Conservation (phyloP, 2,797 vertebrate genomes). For the Poeciliopsis turneri region DNA sequence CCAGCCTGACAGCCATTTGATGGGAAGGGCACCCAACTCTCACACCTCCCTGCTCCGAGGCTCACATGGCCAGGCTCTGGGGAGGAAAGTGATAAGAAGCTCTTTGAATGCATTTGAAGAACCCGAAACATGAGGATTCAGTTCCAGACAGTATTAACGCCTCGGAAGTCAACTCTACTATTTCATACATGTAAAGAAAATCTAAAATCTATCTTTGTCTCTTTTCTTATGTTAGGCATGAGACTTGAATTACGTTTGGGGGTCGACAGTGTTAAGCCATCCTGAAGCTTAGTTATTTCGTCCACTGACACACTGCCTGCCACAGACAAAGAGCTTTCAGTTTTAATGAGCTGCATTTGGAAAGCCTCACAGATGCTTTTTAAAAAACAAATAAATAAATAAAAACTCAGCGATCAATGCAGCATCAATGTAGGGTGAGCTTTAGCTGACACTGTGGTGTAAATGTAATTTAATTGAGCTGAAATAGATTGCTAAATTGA, state of each 20-base stretch:
- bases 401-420: constrained; percentile 53
- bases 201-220: too few relatives aligned
- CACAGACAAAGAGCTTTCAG: constrained; percentile 55
- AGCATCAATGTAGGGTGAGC: constrained; percentile 46
- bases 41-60: constrained; percentile 43
- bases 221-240: neutral
- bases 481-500: constrained; percentile 63
- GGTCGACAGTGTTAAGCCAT: constrained; percentile 13
- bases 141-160: constrained; percentile 18
- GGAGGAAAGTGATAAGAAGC: constrained; percentile 83
- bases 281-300: constrained; percentile 23
- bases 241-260: neutral
- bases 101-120: constrained; percentile 76
- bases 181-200: neutral
- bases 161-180: neutral
- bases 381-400: constrained; percentile 17
- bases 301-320: constrained; percentile 59
- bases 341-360: constrained; percentile 67
- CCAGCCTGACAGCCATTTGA: constrained; percentile 77
- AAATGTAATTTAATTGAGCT: constrained; percentile 61
- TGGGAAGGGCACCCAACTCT: constrained; percentile 72
- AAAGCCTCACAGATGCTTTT: constrained; percentile 51
- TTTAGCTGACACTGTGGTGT: constrained; percentile 41
- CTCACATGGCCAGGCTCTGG: constrained; percentile 67
- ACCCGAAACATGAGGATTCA: constrained; percentile 32